A percentile compares a stretch with the other conserved stretches of the same genome.
phyloP scores from a whole-genome alignment of 2,797 vertebrate species.

The Phrynocephalus forsythii region DNA sequence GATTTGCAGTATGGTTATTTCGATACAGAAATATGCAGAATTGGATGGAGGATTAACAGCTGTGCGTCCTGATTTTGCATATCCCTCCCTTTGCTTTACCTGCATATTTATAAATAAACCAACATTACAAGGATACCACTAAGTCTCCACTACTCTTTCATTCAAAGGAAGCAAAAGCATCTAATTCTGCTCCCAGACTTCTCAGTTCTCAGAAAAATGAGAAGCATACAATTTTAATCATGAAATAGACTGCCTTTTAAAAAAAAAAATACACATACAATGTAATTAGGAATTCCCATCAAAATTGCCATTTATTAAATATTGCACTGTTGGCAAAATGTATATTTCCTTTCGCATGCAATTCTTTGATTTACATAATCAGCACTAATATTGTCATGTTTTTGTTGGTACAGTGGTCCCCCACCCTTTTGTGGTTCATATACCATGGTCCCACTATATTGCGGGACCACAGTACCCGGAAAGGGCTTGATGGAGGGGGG shows the following conservation, averaged over 20 bases:
- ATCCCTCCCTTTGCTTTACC: neutral
- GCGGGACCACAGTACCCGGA: no score
- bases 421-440: no score
- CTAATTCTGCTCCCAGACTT: neutral
- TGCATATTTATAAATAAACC: constrained; percentile 2
- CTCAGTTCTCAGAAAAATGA: neutral
- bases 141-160: neutral
- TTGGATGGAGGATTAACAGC: neutral
- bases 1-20: neutral
- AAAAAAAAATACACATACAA: neutral
- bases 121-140: neutral
- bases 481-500: no score
- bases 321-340: neutral
- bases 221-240: neutral
- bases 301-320: constrained; percentile 2
- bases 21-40: neutral
- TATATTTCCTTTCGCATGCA: constrained; percentile 1
- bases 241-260: neutral
- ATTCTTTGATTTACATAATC: constrained; percentile 12
- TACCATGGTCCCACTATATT: no score
- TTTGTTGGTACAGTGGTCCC: no score
- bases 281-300: constrained; percentile 28
- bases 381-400: constrained; percentile 18
- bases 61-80: neutral
- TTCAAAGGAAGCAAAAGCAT: neutral